Evolutionary conservation across 2,797 vertebrate species (phyloP).

Genomic region (Gymnoscopelus braueri): DNA sequence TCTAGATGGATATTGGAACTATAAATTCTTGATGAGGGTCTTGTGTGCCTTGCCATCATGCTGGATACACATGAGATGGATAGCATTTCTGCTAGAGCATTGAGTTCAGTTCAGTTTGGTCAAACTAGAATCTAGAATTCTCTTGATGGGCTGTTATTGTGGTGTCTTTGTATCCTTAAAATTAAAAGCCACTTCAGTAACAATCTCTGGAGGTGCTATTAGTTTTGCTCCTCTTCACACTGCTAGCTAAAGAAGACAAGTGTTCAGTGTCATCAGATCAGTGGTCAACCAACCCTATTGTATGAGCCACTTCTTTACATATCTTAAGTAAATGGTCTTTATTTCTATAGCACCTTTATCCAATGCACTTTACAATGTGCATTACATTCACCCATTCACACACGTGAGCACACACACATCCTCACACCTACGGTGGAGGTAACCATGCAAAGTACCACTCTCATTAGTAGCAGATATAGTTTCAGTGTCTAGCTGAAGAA

Average conservation of each 20-base stretch:
- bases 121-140: too few species aligned
- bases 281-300: neutral
- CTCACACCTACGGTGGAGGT: too few species aligned
- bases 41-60: neutral
- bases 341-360: too few species aligned
- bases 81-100: neutral
- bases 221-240: slow-evolving; percentile 16
- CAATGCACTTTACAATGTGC: too few species aligned
- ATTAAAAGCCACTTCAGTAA: neutral
- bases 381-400: too few species aligned
- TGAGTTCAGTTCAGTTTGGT: neutral
- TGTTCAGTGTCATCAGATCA: too few species aligned
- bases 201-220: neutral
- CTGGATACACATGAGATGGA: neutral
- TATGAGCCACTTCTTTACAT: neutral
- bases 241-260: slow-evolving; percentile 1
- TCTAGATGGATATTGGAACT: neutral
- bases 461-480: too few species aligned
- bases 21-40: neutral
- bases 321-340: neutral
- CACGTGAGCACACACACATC: too few species aligned
- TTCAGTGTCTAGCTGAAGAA: neutral
- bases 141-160: too few species aligned
- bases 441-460: too few species aligned
- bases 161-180: too few species aligned